These are phyloP conservation scores for Drosophila gunungcola DNA, from an alignment of 1,140 invertebrate species.

Conservation along the genomic window DNA sequence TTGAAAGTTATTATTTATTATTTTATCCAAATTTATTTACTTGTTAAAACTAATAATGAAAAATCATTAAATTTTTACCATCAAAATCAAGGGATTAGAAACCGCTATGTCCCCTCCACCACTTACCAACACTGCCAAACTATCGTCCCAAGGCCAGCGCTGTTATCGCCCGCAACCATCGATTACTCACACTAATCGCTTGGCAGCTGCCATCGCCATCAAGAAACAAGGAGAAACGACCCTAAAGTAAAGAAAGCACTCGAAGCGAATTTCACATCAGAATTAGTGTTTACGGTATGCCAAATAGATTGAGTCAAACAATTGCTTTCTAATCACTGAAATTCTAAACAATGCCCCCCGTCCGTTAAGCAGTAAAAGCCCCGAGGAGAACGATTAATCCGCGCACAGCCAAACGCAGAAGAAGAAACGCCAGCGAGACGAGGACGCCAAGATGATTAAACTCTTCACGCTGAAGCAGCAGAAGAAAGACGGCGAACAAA, in stretches of 20 bases:
- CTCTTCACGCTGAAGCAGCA: slow-evolving; percentile 99
- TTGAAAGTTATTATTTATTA: no score
- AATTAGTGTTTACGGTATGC: slow-evolving; percentile 42
- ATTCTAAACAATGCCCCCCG: slow-evolving; percentile 10
- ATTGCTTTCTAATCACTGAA: slow-evolving; percentile 12
- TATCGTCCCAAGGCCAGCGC: not conserved
- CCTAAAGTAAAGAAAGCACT: slow-evolving; percentile 33
- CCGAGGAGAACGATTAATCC: slow-evolving; percentile 11
- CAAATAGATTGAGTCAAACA: slow-evolving; percentile 14
- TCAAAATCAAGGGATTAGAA: not conserved
- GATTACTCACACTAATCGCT: slow-evolving; percentile 22
- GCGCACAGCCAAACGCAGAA: slow-evolving; percentile 7
- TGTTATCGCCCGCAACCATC: slow-evolving; percentile 6
- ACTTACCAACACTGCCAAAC: not conserved
- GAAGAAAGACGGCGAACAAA: slow-evolving; percentile 97
- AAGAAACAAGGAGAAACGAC: slow-evolving; percentile 26
- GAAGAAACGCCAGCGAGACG: slow-evolving; percentile 46
- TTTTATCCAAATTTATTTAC: no score
- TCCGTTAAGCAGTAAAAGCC: slow-evolving; percentile 6
- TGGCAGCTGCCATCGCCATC: slow-evolving; percentile 15
- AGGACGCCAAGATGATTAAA: slow-evolving; percentile 93
- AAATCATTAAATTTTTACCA: no score
- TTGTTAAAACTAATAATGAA: no score
- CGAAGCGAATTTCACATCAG: slow-evolving; percentile 29
- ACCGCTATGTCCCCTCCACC: not conserved